Evolutionary conservation across 2,797 vertebrate genomes (phyloP).

Genomic region (Gambelia wislizenii): DNA sequence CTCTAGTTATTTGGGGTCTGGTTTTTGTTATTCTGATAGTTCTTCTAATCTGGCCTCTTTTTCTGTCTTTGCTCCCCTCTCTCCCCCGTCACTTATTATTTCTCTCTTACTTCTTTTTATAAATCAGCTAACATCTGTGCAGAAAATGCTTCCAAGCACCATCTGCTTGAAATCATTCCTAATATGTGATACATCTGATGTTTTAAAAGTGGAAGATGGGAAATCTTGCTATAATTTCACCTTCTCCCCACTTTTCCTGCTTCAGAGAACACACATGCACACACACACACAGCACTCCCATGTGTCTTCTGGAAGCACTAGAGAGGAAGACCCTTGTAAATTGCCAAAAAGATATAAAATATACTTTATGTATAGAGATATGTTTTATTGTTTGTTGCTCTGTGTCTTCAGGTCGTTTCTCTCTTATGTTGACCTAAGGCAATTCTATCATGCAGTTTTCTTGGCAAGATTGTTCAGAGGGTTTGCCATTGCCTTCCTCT

Average conservation of each 20-base stretch:
- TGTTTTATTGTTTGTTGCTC: too few species aligned
- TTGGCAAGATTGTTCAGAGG: too few species aligned
- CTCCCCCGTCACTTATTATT: neutral
- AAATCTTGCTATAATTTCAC: neutral
- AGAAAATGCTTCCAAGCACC: neutral
- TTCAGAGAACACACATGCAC: neutral
- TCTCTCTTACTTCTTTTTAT: neutral
- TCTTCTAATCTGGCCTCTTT: constrained; percentile 1
- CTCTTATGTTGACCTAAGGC: too few species aligned
- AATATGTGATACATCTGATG: neutral
- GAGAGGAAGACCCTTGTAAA: neutral
- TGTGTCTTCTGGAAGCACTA: neutral
- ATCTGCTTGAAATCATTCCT: neutral
- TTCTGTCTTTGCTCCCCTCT: neutral
- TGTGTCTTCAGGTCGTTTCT: too few species aligned
- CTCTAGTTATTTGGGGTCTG: neutral
- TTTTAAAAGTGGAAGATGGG: neutral
- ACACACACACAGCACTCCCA: neutral
- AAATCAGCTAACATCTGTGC: neutral
- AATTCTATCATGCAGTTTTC: too few species aligned
- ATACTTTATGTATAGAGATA: neutral
- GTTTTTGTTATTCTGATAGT: constrained; percentile 2
- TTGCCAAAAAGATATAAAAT: neutral
- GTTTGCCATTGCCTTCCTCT: too few species aligned
- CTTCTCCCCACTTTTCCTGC: neutral